Percentiles rank a stretch among this genome's conserved stretches.
These are phyloP conservation scores for Lycocerus yunnanus DNA, from an alignment of 2,888 invertebrate genomes.

Conservation along the genomic window DNA sequence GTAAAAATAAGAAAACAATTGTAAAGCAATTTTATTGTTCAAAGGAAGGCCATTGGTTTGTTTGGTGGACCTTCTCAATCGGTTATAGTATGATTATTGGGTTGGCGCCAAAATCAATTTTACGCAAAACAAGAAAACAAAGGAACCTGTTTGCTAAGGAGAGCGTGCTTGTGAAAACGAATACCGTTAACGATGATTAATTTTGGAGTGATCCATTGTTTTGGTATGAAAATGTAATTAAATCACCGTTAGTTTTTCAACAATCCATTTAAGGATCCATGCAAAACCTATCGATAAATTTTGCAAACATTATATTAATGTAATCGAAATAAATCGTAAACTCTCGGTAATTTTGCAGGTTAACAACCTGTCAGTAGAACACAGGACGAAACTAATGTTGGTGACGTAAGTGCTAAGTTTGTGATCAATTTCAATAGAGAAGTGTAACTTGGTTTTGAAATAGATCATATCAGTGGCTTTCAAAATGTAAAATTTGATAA, in stretches of 20 bases:
- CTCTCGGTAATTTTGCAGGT: constrained; percentile 22
- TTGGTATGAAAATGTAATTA: neutral
- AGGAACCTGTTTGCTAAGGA: constrained; percentile 8
- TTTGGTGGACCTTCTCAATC: neutral
- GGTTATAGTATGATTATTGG: neutral
- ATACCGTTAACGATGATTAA: constrained; percentile 16
- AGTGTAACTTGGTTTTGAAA: constrained; percentile 17
- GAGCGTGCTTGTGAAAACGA: constrained; percentile 13
- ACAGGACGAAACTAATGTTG: constrained; percentile 30
- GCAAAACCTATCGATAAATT: neutral
- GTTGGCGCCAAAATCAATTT: neutral
- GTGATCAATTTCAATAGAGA: constrained; percentile 19
- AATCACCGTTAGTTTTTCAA: constrained; percentile 6
- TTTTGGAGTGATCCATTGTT: neutral
- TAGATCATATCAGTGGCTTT: constrained; percentile 6
- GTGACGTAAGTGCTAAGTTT: constrained; percentile 32
- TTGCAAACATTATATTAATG: neutral
- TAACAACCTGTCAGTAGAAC: constrained; percentile 33
- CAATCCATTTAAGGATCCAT: constrained; percentile 2
- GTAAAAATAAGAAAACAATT: neutral
- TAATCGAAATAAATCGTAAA: constrained; percentile 15
- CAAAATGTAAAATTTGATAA: neutral
- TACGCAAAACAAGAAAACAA: neutral
- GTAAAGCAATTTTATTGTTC: neutral
- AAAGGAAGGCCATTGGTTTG: neutral